Conservation (phyloP, 2,888 invertebrate genomes). For the Sarcophaga subvicina region DNA sequence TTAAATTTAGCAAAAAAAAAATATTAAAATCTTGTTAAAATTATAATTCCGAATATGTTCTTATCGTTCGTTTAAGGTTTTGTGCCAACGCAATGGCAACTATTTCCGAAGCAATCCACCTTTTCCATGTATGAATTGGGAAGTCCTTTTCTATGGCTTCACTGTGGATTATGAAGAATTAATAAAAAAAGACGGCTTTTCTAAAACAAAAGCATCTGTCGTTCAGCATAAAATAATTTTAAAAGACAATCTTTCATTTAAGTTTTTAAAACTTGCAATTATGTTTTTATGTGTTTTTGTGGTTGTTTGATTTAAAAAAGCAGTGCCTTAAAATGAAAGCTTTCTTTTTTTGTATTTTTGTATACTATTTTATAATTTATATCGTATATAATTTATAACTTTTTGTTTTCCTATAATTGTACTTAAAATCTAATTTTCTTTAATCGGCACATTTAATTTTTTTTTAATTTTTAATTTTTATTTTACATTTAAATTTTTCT, state of each 20-base stretch:
- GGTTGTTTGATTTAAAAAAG: slow-evolving; percentile 9
- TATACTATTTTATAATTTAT: slow-evolving; percentile 4
- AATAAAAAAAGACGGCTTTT: slow-evolving; percentile 12
- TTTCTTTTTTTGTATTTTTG: not conserved
- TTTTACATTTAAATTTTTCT: slow-evolving; percentile 22
- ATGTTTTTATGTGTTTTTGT: not conserved
- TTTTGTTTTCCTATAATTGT: slow-evolving; percentile 16
- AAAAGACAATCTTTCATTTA: slow-evolving; percentile 20
- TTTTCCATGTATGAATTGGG: no score
- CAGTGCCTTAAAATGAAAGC: slow-evolving; percentile 36
- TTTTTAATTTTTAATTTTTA: slow-evolving; percentile 7
- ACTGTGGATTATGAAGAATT: not conserved
- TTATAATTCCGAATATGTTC: not conserved
- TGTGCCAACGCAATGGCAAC: no score
- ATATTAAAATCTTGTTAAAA: no score
- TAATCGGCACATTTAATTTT: slow-evolving; percentile 62
- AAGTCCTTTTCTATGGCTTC: no score
- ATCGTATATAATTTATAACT: not conserved
- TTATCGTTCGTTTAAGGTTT: no score
- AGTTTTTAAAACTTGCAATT: slow-evolving; percentile 4
- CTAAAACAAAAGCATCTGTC: slow-evolving; percentile 32
- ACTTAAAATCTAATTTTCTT: slow-evolving; percentile 46
- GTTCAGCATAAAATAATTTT: not conserved
- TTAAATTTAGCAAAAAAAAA: no score
- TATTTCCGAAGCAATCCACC: no score